Evolutionary conservation across 1,140 invertebrate genomes (phyloP).

Genomic region (Cydia amplana): DNA sequence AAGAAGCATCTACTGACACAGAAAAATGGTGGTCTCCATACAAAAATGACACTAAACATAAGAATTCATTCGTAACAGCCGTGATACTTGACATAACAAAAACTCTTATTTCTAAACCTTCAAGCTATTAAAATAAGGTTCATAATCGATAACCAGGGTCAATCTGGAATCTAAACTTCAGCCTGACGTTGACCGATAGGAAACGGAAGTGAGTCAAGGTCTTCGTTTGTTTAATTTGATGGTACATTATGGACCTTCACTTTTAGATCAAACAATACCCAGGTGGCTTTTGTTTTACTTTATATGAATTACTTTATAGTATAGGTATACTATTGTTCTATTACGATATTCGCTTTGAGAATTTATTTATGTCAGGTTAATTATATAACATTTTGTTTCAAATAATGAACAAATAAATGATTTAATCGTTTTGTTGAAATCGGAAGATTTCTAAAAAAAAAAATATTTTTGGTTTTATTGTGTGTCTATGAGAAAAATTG

Average conservation of each 20-base stretch:
- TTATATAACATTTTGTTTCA: not conserved
- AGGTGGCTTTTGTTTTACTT: not conserved
- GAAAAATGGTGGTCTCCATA: no score
- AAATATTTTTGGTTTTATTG: not conserved
- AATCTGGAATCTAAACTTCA: not conserved
- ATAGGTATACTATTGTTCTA: not conserved
- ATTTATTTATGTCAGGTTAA: not conserved
- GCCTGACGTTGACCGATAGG: conserved; percentile 21
- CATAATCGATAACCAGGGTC: not conserved
- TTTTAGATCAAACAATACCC: conserved; percentile 10
- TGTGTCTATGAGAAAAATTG: no score
- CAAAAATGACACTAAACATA: not conserved
- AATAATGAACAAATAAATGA: not conserved
- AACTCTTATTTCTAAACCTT: not conserved
- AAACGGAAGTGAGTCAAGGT: conserved; percentile 19
- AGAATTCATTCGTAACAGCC: not conserved
- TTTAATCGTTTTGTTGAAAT: not conserved
- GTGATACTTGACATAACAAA: not conserved
- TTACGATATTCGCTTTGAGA: not conserved
- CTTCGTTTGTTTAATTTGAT: conserved; percentile 18
- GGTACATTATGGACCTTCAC: conserved; percentile 6
- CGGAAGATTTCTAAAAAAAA: not conserved
- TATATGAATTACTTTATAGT: no score
- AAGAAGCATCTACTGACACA: no score
- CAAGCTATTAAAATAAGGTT: not conserved